Base-by-base conservation (phyloP, 2,888 invertebrate genomes). In the Chalcosyrphus nemorum region DNA sequence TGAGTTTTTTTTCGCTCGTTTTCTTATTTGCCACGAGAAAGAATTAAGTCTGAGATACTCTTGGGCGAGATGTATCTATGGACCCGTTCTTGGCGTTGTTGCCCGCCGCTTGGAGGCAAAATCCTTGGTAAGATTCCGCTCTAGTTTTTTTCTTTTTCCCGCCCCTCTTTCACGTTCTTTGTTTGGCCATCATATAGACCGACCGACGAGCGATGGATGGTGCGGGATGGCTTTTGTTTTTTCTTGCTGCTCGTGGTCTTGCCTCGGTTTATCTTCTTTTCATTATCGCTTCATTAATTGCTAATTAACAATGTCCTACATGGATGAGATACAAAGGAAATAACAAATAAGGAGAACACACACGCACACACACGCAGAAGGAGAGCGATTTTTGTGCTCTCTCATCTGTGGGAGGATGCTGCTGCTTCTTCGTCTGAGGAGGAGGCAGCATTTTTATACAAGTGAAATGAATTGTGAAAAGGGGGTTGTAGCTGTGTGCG, bases 251-350 rank as follows among this genome's bases (percentile, higher is more conserved):
- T 66, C 71, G 81, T 81, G 57, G 66, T 72, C 74, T 66, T 52
- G 47, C 47, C 45, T 52, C 15, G 57, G 70, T 80, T 84, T 84
- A 84, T 84, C 84, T 84, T 90, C 87, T 87, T 87, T 89, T 90
- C 89, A 90, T 90, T 90, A 89, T 90, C 89, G 90, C 90, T 90
- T 89, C 89, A 90, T 89, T 89, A 89, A 89, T 89, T 89, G 89
- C 90, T 89, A 89, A 89, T 89, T 89, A 89, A 89, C 89, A 88
- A 87, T 89, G 89, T 89, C 89, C 88, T 88, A 89, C 89, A 89
- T 88, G 89, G 72, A 77, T 74, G 82, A 77, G 77, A 77, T 82
- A 82, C 72, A 82, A 82, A 77, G 77, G 77, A 82, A 82, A 77
- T 74, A 77, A 77, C 82, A 82, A 82, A 82, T 74, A 82, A 68